A percentile compares a stretch with the other conserved stretches of the same genome.
Evolutionary conservation across 2,888 invertebrate genomes (phyloP).

Genomic region (Amphipyra tragopoginis): DNA sequence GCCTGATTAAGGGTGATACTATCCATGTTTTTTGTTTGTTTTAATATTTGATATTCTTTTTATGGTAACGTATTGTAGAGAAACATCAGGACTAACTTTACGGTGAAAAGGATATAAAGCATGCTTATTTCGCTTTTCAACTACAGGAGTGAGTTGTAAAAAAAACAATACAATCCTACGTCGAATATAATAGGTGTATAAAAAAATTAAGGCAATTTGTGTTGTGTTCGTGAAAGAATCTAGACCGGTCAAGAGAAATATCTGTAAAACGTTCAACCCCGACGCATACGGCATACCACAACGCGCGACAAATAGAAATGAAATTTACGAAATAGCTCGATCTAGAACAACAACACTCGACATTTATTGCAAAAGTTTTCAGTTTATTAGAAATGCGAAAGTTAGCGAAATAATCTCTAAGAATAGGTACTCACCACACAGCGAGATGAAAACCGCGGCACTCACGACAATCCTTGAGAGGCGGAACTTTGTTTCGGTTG

Average conservation of each 20-base stretch:
- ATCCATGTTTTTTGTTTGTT: no score
- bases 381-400: slow-evolving; percentile 64
- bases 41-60: no score
- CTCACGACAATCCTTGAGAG: slow-evolving; percentile 66
- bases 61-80: no score
- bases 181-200: not conserved
- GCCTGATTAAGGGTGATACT: no score
- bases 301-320: slow-evolving; percentile 29
- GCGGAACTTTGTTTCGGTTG: slow-evolving; percentile 64
- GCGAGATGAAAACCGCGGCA: slow-evolving; percentile 76
- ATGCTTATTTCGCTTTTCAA: no score
- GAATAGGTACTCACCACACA: slow-evolving; percentile 84
- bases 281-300: slow-evolving; percentile 11
- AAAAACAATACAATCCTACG: not conserved
- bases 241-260: slow-evolving; percentile 9
- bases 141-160: not conserved
- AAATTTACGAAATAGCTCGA: slow-evolving; percentile 30
- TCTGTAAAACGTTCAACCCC: slow-evolving; percentile 19
- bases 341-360: slow-evolving; percentile 59
- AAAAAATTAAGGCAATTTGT: slow-evolving; percentile 4
- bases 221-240: slow-evolving; percentile 11
- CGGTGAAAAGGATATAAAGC: no score
- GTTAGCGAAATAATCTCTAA: slow-evolving; percentile 68
- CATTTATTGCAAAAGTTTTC: slow-evolving; percentile 71
- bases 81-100: no score